These are phyloP conservation scores for Tyto alba DNA, from an alignment of 2,113 vertebrate species.

Conservation along the genomic window DNA sequence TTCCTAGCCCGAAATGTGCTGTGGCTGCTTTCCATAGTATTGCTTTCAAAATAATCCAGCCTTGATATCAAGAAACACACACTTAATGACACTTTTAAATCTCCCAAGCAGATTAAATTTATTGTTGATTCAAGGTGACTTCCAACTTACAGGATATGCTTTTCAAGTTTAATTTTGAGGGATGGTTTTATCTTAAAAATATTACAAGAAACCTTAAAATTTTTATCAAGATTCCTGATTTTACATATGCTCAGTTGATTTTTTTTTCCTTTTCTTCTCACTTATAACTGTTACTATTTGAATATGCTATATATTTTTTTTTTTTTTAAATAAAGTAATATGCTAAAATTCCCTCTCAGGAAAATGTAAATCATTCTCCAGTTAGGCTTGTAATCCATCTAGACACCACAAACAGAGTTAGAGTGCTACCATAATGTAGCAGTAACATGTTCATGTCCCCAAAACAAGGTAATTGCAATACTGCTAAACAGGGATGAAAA, in stretches of 20 bases:
- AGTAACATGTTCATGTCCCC: neutral
- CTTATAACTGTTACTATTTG: neutral
- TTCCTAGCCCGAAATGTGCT: neutral
- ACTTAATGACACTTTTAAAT: neutral
- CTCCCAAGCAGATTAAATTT: neutral
- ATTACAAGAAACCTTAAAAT: neutral
- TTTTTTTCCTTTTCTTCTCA: neutral
- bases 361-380: neutral
- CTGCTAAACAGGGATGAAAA: neutral
- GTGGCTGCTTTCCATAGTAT: neutral
- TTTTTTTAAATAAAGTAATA: too few relatives aligned
- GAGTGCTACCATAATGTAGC: fast-evolving
- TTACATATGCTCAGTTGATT: neutral
- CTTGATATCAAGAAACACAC: neutral
- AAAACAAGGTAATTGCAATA: neutral
- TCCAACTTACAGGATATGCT: neutral
- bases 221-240: neutral
- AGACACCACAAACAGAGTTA: neutral
- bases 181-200: neutral
- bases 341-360: neutral
- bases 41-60: neutral
- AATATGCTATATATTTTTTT: too few relatives aligned
- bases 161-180: neutral
- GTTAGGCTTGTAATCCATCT: neutral
- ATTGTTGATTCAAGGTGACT: neutral